Base-by-base conservation (phyloP, 1,140 invertebrate species). In the Pseudomyrmex dendroicus region DNA sequence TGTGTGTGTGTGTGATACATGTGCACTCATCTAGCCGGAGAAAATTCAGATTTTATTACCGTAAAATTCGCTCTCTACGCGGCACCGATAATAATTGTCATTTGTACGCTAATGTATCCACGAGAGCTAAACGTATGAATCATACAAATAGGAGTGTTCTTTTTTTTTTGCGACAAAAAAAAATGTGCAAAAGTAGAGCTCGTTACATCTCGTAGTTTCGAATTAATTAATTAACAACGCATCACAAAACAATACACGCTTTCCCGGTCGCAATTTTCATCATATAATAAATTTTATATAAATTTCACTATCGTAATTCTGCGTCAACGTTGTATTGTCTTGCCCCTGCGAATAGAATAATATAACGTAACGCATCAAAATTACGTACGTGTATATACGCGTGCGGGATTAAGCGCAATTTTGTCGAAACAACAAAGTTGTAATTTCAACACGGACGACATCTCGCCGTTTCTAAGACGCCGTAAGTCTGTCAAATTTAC, bases 1-100 rank as follows among this genome's bases (percentile, higher is more conserved):
- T n/a, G n/a, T n/a, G n/a, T n/a, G n/a, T n/a, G n/a, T n/a, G n/a
- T n/a, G n/a, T n/a, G n/a, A 87, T 87, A 35, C 35, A 35, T 35
- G 35, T 7, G 7, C 35, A 35, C 35, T 35, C 35, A 35, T 35
- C 35, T 35, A 88, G 73, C 77, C 70, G 54, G 85, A 35, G 35
- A 35, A 35, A 72, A 88, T 86, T 82, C 84, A 84, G 84, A 89
- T 89, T 86, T 89, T 84, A 89, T 89, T 89, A 88, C 52, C 83
- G 73, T 88, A 83, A 85, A 88, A 67, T 82, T 70, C 17, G 35
- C 20, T 56, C 56, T 25, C 68, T 74, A 73, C 63, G 35, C 35
- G 35, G 35, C 35, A 70, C 44, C 67, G 73, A 64, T 56, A 82
- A 50, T 72, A 35, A 84, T 50, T 73, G 64, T 88, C 87, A 76